These are phyloP conservation scores for Latrodectus elegans DNA, from an alignment of 2,888 invertebrate species.

Conservation along the genomic window DNA sequence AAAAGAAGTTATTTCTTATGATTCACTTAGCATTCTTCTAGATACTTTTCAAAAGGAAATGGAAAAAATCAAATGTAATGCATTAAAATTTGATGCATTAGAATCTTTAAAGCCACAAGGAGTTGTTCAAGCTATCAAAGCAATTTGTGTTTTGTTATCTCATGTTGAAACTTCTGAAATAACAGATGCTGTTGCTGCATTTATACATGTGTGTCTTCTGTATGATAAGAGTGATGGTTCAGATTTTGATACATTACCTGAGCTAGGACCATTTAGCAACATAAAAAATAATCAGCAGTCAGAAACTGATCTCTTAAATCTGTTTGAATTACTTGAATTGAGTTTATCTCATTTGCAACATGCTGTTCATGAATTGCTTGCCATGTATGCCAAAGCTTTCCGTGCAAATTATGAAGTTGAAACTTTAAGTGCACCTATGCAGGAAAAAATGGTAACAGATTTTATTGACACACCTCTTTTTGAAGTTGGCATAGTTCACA, in stretches of 20 bases:
- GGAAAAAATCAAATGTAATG: conserved; percentile 74
- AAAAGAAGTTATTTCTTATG: conserved; percentile 84
- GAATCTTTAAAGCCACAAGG: conserved; percentile 78
- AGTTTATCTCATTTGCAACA: conserved; percentile 73
- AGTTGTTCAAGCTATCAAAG: conserved; percentile 92
- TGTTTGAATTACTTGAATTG: conserved; percentile 53
- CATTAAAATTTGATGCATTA: conserved; percentile 74
- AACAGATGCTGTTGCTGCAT: conserved; percentile 83
- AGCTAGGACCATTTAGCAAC: conserved; percentile 29
- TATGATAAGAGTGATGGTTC: conserved; percentile 52
- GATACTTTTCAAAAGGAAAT: conserved; percentile 79
- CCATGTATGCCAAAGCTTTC: conserved; percentile 89
- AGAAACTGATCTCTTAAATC: conserved; percentile 35
- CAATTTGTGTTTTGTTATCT: conserved; percentile 90
- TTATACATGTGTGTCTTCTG: conserved; percentile 68
- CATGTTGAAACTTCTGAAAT: conserved; percentile 92
- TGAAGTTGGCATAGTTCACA: conserved; percentile 85
- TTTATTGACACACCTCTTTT: conserved; percentile 74
- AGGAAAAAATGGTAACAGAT: conserved; percentile 73
- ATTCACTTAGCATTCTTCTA: conserved; percentile 88
- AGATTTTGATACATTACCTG: conserved; percentile 51
- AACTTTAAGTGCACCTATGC: conserved; percentile 74
- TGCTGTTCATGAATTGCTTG: conserved; percentile 87
- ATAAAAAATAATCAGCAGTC: conserved; percentile 10
- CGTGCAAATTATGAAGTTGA: conserved; percentile 83